phyloP scores from a whole-genome alignment of 2,888 invertebrate genomes.

The Sisyra terminalis region DNA sequence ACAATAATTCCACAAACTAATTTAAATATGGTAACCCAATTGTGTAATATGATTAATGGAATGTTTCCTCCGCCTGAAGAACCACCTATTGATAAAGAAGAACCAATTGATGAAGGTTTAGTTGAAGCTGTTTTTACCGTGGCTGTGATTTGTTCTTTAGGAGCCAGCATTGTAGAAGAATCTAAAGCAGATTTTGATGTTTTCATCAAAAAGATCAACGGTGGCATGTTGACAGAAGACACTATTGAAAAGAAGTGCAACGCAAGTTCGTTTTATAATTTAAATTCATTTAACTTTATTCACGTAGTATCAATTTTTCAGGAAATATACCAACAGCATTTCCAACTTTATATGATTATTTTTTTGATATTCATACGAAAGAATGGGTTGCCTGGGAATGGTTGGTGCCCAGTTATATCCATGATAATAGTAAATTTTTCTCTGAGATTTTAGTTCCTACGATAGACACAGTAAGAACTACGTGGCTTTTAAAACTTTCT shows the following conservation, averaged over 20 bases:
- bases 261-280: not conserved
- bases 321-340: conserved; percentile 58
- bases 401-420: conserved; percentile 59
- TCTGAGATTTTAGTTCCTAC: conserved; percentile 81
- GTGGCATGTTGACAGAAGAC: conserved; percentile 35
- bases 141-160: conserved; percentile 71
- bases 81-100: conserved; percentile 30
- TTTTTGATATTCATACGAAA: conserved; percentile 44
- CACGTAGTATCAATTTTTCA: too few relatives aligned
- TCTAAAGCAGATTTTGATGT: conserved; percentile 59
- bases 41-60: not conserved
- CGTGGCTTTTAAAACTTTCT: conserved; percentile 46
- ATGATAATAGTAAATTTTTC: conserved; percentile 51
- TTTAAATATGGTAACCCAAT: conserved; percentile 53
- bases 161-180: conserved; percentile 55
- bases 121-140: conserved; percentile 57
- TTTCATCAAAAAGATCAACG: conserved; percentile 57
- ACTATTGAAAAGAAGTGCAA: too few relatives aligned
- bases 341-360: conserved; percentile 68
- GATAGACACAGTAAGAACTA: conserved; percentile 66
- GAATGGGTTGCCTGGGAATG: conserved; percentile 78
- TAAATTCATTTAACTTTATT: too few relatives aligned
- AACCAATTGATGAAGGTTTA: conserved; percentile 34
- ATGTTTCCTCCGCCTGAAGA: conserved; percentile 13
- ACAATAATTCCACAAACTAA: conserved; percentile 72